These are phyloP conservation scores for Astyanax mexicanus DNA, from an alignment of 2,797 vertebrate genomes.

Conservation along the genomic window DNA sequence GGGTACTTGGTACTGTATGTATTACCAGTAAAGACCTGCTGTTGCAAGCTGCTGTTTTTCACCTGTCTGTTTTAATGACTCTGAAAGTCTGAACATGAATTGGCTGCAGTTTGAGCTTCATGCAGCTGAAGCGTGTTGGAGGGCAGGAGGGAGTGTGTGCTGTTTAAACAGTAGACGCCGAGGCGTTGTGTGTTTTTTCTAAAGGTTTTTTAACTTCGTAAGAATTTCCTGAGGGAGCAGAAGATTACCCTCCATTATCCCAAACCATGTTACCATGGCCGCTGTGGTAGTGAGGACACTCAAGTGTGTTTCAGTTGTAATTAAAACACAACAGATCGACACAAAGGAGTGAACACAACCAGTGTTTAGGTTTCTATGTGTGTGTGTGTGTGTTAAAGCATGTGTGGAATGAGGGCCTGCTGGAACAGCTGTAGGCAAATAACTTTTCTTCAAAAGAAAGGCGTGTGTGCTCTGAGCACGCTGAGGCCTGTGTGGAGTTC, in stretches of 20 bases:
- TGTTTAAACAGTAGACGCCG: no score
- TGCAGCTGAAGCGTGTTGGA: no score
- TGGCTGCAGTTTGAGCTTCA: no score
- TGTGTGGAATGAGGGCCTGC: slow-evolving; percentile 6
- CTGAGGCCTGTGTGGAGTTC: not conserved
- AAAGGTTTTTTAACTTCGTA: not conserved
- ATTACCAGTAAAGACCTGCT: no score
- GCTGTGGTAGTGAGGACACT: not conserved
- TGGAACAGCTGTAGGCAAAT: not conserved
- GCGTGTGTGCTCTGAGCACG: not conserved
- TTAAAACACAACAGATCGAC: not conserved
- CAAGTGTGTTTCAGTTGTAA: not conserved
- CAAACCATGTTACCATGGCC: not conserved
- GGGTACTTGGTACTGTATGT: no score
- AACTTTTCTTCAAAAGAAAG: not conserved
- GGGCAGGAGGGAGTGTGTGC: no score
- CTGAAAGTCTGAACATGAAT: no score
- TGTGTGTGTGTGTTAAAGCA: not conserved
- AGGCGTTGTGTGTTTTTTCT: no score
- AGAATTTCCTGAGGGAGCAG: no score
- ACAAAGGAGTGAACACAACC: no score
- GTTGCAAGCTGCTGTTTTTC: no score
- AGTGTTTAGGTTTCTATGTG: not conserved
- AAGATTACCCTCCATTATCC: not conserved
- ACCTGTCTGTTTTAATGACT: no score